A percentile compares a stretch with the other conserved stretches of the same genome.
Conservation (phyloP, 2,113 vertebrate species). For the Psammodynastes pulverulentus region DNA sequence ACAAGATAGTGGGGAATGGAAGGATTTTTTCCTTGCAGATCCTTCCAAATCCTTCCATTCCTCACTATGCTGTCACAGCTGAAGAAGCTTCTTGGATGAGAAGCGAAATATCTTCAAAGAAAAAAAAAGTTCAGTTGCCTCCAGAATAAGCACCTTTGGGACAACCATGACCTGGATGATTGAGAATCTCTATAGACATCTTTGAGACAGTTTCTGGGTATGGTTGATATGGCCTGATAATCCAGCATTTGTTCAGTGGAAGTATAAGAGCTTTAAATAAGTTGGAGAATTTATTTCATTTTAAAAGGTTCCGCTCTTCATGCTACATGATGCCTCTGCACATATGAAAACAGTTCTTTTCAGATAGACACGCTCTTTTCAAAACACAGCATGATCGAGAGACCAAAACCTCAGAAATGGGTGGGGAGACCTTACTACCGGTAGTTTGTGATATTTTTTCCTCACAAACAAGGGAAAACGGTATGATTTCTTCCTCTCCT, state of each 20-base stretch:
- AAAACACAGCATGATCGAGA: not conserved
- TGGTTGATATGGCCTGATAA: not conserved
- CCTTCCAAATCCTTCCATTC: too few species aligned
- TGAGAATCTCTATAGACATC: not conserved
- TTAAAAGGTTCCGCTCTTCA: not conserved
- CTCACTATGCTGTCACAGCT: too few species aligned
- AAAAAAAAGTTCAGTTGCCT: too few species aligned
- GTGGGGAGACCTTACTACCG: not conserved
- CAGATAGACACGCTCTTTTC: not conserved
- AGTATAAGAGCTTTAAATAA: not conserved
- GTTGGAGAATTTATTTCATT: not conserved
- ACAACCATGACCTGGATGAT: too few species aligned
- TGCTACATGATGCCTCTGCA: not conserved
- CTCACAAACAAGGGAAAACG: not conserved
- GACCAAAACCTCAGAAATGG: not conserved
- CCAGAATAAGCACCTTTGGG: too few species aligned
- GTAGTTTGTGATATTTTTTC: not conserved
- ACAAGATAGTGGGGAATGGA: too few species aligned
- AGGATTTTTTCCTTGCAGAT: too few species aligned
- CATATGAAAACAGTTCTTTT: not conserved
- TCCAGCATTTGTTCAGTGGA: not conserved
- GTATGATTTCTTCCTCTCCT: not conserved
- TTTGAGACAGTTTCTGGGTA: not conserved
- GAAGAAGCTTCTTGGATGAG: too few species aligned
- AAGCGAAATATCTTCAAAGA: too few species aligned